These are phyloP conservation scores for Pseudococcus longispinus DNA, from an alignment of 2,888 invertebrate genomes.

Conservation along the genomic window DNA sequence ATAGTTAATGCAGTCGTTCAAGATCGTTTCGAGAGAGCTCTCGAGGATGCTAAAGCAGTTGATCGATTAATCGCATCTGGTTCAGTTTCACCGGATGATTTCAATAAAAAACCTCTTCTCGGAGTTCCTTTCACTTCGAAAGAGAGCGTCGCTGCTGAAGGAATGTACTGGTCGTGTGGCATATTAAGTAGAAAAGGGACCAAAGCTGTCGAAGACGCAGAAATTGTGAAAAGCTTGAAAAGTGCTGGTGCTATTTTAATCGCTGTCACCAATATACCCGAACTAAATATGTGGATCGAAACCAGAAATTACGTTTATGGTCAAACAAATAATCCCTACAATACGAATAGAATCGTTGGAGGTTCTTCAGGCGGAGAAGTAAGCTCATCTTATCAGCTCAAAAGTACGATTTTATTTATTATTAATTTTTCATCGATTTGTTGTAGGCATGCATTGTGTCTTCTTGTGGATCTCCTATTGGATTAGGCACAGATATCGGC, in stretches of 20 bases:
- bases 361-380: constrained; percentile 91
- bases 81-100: constrained; percentile 69
- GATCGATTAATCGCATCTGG: constrained; percentile 73
- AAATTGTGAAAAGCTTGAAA: constrained; percentile 74
- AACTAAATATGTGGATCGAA: constrained; percentile 92
- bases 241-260: constrained; percentile 85
- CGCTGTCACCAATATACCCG: constrained; percentile 91
- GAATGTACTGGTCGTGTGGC: constrained; percentile 73
- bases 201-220: constrained; percentile 78
- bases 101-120: constrained; percentile 76
- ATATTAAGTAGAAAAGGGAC: constrained; percentile 69
- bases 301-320: constrained; percentile 88
- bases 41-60: constrained; percentile 77
- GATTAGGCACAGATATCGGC: constrained; percentile 93
- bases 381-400: not conserved
- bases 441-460: constrained; percentile 68
- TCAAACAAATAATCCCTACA: constrained; percentile 89
- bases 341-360: constrained; percentile 82
- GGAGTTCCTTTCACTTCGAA: constrained; percentile 94
- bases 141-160: constrained; percentile 82
- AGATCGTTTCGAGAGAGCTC: constrained; percentile 77
- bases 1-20: constrained; percentile 84
- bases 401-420: not conserved
- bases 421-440: constrained; percentile 10
- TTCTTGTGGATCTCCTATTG: constrained; percentile 81